A percentile compares a stretch with the other conserved stretches of the same genome.
Evolutionary conservation across 2,888 invertebrate species (phyloP).

Genomic region (Alloscopus bannaensis): DNA sequence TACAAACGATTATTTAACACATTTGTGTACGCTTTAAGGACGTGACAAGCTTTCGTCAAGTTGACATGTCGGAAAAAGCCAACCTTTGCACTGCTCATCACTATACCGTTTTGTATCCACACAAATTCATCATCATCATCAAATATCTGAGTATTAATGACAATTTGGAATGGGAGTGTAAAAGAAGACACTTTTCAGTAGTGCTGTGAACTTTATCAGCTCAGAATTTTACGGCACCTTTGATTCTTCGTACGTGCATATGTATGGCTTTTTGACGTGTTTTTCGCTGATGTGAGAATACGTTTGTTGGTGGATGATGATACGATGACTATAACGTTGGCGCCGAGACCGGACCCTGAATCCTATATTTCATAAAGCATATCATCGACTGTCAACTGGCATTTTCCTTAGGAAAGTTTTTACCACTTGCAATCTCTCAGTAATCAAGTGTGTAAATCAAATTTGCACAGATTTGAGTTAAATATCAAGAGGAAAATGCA

Average conservation of each 20-base stretch:
- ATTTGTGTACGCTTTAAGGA: not conserved
- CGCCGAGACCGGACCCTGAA: slow-evolving; percentile 39
- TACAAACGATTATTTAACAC: too few relatives aligned
- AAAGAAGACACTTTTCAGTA: not conserved
- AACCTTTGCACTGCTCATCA: slow-evolving; percentile 23
- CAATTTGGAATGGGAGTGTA: not conserved
- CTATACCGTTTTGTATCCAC: not conserved
- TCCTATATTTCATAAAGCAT: slow-evolving; percentile 43
- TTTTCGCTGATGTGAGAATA: too few relatives aligned
- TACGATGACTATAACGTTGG: slow-evolving; percentile 31
- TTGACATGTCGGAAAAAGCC: slow-evolving; percentile 10
- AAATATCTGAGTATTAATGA: not conserved
- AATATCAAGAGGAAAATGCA: slow-evolving; percentile 36
- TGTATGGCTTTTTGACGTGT: not conserved
- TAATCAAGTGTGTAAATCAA: slow-evolving; percentile 53
- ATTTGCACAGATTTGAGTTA: slow-evolving; percentile 51
- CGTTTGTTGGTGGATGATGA: not conserved
- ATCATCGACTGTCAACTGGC: slow-evolving; percentile 51
- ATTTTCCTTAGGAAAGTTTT: slow-evolving; percentile 30
- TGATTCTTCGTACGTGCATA: not conserved
- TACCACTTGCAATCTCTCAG: slow-evolving; percentile 12
- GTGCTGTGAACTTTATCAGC: not conserved
- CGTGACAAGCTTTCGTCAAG: not conserved
- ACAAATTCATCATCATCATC: not conserved
- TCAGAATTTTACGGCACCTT: not conserved